Base-by-base conservation (phyloP, 2,888 invertebrate species). In the Ypsolopha sequella region DNA sequence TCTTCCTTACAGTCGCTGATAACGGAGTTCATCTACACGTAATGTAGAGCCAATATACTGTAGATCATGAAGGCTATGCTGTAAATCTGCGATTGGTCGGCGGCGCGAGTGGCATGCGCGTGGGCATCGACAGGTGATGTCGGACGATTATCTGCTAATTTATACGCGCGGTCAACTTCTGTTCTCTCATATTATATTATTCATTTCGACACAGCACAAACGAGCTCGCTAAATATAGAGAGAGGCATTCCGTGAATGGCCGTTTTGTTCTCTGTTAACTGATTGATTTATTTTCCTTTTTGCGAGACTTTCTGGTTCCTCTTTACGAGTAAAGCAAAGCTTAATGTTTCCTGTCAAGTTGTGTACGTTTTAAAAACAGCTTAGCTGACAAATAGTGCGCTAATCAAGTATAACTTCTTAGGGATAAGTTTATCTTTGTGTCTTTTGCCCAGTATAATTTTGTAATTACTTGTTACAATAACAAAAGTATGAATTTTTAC, bases 151-250 rank as follows among this genome's bases (percentile, higher is more conserved):
- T 77, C 77, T 74, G 74, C 71, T 79, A 80, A 82, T 81, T 80
- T 80, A 81, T 78, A 78, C 72, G 70, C 70, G 61, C 65, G 67
- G 67, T 75, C 73, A 71, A 77, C 80, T 82, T 75, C 77, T 81
- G 80, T 78, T 75, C 76, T 74, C 68, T 67, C 71, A 73, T 76
- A 76, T 73, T 69, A 73, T 80, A 76, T 78, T 74, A 79, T 80
- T 71, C 70, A 74, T 79, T 76, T 75, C 63, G 70, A 76, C 70
- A 69, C 70, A 74, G 70, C 71, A 71, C 73, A 73, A 80, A 77
- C 77, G 71, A 75, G 77, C 73, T 69, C 70, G 76, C 79, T 81
- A 80, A 79, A 78, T 79, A 80, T 81, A 80, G 75, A 73, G 68
- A 67, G 69, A 74, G 62, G 72, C 78, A 81, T 80, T 76, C 76